A percentile compares a stretch with the other conserved stretches of the same genome.
Conservation (phyloP, 2,888 invertebrate species). For the Drosophila falleni region DNA sequence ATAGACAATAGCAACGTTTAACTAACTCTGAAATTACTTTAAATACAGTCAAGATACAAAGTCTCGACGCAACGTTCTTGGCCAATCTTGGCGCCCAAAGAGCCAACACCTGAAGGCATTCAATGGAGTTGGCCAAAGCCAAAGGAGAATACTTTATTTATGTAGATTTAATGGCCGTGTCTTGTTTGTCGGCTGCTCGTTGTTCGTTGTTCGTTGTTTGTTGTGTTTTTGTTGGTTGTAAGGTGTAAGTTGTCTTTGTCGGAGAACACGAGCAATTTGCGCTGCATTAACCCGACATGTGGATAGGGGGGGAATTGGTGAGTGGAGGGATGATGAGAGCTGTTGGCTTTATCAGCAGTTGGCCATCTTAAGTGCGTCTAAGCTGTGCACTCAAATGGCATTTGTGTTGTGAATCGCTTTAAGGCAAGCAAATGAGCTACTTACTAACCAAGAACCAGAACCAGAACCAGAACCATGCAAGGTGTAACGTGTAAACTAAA, state of each 20-base stretch:
- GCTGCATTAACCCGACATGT: constrained; percentile 58
- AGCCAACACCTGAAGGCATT: constrained; percentile 16
- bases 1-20: constrained; percentile 33
- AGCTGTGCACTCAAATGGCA: constrained; percentile 53
- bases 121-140: constrained; percentile 4
- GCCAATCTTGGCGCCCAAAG: constrained; percentile 24
- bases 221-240: constrained; percentile 22
- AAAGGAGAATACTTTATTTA: constrained; percentile 33
- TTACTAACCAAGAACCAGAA: constrained; percentile 11
- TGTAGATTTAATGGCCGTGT: constrained; percentile 56
- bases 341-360: constrained; percentile 48
- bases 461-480: constrained; percentile 3
- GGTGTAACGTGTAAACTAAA: constrained; percentile 45
- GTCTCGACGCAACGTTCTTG: constrained; percentile 2
- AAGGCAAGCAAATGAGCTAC: constrained; percentile 27
- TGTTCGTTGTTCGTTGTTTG: constrained; percentile 11
- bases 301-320: background rate
- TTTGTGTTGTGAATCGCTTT: constrained; percentile 35
- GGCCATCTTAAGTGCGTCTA: constrained; percentile 70
- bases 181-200: constrained; percentile 30
- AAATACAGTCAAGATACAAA: constrained; percentile 9
- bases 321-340: background rate
- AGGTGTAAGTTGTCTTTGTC: constrained; percentile 58
- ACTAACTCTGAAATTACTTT: constrained; percentile 18
- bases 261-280: constrained; percentile 67